Percentiles rank a stretch among this genome's conserved stretches.
These are phyloP conservation scores for Aphelinus certus DNA, from an alignment of 1,140 invertebrate species.

Conservation along the genomic window DNA sequence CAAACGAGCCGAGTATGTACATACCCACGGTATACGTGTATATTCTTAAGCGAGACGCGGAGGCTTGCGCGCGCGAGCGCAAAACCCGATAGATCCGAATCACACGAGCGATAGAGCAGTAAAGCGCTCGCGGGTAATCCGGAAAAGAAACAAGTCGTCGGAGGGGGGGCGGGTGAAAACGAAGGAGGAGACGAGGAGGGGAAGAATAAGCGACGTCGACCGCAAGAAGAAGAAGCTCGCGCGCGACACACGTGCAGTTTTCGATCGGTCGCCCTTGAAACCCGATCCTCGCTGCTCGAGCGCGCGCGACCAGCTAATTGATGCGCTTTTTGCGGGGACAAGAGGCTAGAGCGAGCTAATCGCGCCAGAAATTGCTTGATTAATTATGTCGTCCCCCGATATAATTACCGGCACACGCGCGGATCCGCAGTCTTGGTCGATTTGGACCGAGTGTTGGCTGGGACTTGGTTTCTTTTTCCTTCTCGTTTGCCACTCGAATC, in stretches of 20 bases:
- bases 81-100: constrained; percentile 5
- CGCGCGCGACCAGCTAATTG: constrained; percentile 22
- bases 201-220: not conserved
- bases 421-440: too few species aligned
- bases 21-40: not conserved
- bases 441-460: too few species aligned
- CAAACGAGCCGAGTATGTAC: not conserved
- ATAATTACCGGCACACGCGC: constrained; percentile 4
- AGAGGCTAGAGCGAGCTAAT: constrained; percentile 8
- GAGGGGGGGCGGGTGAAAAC: not conserved
- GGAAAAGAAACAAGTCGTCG: not conserved
- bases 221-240: too few species aligned
- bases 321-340: constrained; percentile 19
- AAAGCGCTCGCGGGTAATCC: not conserved
- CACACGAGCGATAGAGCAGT: not conserved
- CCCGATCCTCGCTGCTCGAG: not conserved
- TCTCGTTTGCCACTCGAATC: too few species aligned
- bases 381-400: constrained; percentile 27
- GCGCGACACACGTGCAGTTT: not conserved
- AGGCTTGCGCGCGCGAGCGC: not conserved
- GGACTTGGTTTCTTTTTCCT: too few species aligned
- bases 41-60: not conserved
- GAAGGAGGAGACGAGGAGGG: not conserved
- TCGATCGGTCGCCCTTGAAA: constrained; percentile 17
- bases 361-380: constrained; percentile 31